Conservation (phyloP, 2,888 invertebrate genomes). For the Leuctra nigra region DNA sequence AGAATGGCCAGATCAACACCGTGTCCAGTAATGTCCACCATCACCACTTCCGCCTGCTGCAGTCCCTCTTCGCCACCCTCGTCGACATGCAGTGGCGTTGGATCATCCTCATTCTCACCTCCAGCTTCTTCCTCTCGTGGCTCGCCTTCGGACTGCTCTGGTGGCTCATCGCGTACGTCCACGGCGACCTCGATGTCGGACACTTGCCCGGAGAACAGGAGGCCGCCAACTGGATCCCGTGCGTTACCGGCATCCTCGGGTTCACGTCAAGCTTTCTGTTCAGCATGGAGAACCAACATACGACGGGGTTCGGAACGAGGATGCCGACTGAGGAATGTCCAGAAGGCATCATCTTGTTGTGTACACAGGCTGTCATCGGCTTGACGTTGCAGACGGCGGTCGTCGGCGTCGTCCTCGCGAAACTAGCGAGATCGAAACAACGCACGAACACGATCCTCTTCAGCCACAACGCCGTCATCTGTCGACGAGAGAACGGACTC, state of each 20-base stretch:
- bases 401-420: slow-evolving; percentile 64
- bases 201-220: slow-evolving; percentile 35
- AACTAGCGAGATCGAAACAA: slow-evolving; percentile 69
- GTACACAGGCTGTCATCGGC: slow-evolving; percentile 66
- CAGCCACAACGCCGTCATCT: slow-evolving; percentile 57
- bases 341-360: slow-evolving; percentile 74
- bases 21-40: not conserved
- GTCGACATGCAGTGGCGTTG: slow-evolving; percentile 71
- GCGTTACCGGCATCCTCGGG: slow-evolving; percentile 46
- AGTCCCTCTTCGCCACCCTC: slow-evolving; percentile 48
- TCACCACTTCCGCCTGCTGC: slow-evolving; percentile 40
- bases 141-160: slow-evolving; percentile 69
- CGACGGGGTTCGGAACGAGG: slow-evolving; percentile 78
- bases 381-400: slow-evolving; percentile 49
- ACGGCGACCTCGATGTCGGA: slow-evolving; percentile 68
- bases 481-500: slow-evolving; percentile 68
- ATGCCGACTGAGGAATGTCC: slow-evolving; percentile 79
- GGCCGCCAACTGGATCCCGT: slow-evolving; percentile 41
- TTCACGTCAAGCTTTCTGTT: slow-evolving; percentile 64
- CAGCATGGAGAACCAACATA: slow-evolving; percentile 80
- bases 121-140: slow-evolving; percentile 67
- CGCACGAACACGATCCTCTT: slow-evolving; percentile 72
- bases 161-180: slow-evolving; percentile 66
- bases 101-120: slow-evolving; percentile 55
- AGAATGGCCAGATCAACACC: slow-evolving; percentile 19